These are phyloP conservation scores for Hyperopisus bebe DNA, from an alignment of 2,113 vertebrate genomes.

Conservation along the genomic window DNA sequence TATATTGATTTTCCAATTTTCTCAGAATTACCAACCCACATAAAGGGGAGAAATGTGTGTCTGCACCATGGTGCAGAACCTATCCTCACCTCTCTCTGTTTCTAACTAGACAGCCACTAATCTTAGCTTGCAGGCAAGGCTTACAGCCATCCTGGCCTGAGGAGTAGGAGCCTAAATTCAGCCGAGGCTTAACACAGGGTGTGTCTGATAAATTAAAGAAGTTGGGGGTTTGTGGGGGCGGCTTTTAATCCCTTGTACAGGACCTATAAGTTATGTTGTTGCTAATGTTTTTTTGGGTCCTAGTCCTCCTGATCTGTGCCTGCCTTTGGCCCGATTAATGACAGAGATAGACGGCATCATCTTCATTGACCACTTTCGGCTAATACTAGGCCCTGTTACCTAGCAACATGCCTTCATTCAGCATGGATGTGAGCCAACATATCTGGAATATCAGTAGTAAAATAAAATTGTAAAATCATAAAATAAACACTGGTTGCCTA, in stretches of 20 bases:
- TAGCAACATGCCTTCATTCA: constrained; percentile 1
- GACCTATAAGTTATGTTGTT: neutral
- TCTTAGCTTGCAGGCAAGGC: constrained; percentile 9
- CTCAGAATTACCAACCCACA: constrained; percentile 43
- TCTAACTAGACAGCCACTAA: constrained; percentile 12
- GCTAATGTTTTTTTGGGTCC: neutral
- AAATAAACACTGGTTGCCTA: constrained; percentile 10
- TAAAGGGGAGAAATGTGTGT: neutral
- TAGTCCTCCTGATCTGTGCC: neutral
- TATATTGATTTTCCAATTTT: constrained; percentile 59
- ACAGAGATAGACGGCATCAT: neutral
- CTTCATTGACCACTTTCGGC: neutral
- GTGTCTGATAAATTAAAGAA: constrained; percentile 11
- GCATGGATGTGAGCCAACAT: neutral
- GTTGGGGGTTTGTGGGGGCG: neutral
- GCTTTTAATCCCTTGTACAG: neutral
- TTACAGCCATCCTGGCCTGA: neutral
- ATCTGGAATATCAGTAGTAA: constrained; percentile 1
- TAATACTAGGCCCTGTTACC: neutral
- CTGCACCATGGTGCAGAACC: neutral
- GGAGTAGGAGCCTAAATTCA: neutral
- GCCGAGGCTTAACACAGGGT: neutral
- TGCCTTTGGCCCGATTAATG: neutral
- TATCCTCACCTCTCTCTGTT: neutral
- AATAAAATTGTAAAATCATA: neutral